Percentiles rank a stretch among this genome's conserved stretches.
phyloP scores from a whole-genome alignment of 2,797 vertebrate species.

The Morus bassanus region DNA sequence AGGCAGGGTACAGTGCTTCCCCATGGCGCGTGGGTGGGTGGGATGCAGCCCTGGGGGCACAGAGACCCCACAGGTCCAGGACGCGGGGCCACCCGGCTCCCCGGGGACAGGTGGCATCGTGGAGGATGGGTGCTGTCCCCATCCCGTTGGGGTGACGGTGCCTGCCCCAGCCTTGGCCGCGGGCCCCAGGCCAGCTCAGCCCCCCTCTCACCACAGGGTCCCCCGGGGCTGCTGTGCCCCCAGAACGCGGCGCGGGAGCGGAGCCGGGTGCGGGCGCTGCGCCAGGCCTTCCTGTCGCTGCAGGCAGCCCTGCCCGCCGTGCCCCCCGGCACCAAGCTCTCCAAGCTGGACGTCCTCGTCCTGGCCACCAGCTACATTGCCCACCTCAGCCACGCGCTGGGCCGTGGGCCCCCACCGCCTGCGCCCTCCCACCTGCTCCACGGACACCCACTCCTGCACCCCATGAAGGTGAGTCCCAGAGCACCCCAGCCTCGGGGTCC shows the following conservation, averaged over 20 bases:
- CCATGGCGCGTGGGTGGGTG: no score
- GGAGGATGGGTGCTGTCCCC: neutral
- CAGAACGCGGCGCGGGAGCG: slow-evolving; percentile 84
- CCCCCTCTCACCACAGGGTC: neutral
- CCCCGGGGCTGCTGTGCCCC: slow-evolving; percentile 74
- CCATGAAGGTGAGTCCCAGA: slow-evolving; percentile 80
- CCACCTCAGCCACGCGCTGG: slow-evolving; percentile 82
- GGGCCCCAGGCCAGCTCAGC: neutral
- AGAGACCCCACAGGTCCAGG: neutral
- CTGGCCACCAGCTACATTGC: slow-evolving; percentile 90
- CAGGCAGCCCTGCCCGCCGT: slow-evolving; percentile 87
- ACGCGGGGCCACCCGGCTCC: no score
- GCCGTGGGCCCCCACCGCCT: slow-evolving; percentile 65
- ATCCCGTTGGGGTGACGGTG: neutral
- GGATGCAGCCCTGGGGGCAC: neutral
- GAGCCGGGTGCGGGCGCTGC: slow-evolving; percentile 82
- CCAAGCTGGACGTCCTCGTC: slow-evolving; percentile 86
- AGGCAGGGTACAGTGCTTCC: neutral
- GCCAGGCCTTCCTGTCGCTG: slow-evolving; percentile 86
- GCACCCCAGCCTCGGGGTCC: neutral
- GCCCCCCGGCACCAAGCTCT: slow-evolving; percentile 87
- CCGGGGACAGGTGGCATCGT: neutral
- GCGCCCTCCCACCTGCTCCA: neutral
- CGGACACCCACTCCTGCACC: slow-evolving; percentile 71
- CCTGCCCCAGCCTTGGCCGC: neutral